Conservation (phyloP, 2,888 invertebrate species). For the Aelia acuminata region DNA sequence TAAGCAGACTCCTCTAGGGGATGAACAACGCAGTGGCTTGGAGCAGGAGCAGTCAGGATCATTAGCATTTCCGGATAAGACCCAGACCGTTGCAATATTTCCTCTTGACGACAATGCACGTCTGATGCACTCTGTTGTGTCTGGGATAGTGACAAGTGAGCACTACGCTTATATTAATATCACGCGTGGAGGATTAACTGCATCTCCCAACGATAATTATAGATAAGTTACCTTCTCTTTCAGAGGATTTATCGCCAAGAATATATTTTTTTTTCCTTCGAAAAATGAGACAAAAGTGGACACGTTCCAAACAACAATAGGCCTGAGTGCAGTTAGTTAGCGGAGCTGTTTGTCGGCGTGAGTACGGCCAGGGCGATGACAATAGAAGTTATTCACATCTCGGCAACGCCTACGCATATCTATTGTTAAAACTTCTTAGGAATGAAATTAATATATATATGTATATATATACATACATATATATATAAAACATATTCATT, state of each 20-base stretch:
- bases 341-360: background rate
- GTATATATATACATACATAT: no score
- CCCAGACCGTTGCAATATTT: constrained; percentile 17
- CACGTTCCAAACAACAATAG: constrained; percentile 6
- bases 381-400: background rate
- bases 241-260: background rate
- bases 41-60: background rate
- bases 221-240: constrained; percentile 22
- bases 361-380: constrained; percentile 1
- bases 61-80: background rate
- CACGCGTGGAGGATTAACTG: background rate
- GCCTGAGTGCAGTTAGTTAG: background rate
- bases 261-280: background rate
- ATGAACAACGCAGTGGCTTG: background rate
- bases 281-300: background rate
- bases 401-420: background rate
- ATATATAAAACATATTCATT: no score
- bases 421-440: background rate
- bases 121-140: background rate
- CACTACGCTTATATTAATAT: constrained; percentile 15
- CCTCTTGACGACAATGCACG: background rate
- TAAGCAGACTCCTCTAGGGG: background rate
- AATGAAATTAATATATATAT: no score
- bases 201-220: background rate
- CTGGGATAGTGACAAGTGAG: background rate